Evolutionary conservation across 2,888 invertebrate species (phyloP).

Genomic region (Malthinus seriepunctatus): DNA sequence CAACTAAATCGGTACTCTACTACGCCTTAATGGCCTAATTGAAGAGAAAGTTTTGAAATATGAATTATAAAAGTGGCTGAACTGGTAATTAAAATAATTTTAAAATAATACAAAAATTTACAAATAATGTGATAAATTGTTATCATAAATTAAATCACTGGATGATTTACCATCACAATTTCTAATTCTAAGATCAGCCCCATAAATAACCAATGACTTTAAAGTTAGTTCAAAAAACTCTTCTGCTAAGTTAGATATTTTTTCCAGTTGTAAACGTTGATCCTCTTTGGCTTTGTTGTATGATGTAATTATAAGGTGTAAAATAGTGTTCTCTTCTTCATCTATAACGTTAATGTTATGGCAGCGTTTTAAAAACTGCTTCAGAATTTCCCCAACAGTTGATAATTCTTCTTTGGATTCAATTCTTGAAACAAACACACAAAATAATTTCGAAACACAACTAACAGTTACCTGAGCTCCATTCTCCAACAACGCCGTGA

Average conservation of each 20-base stretch:
- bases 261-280: too few species aligned
- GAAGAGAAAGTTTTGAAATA: too few species aligned
- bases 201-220: background rate
- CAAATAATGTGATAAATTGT: too few species aligned
- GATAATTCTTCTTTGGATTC: background rate
- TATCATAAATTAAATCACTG: too few species aligned
- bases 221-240: background rate
- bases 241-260: background rate
- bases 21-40: too few species aligned
- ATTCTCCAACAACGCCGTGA: background rate
- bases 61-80: too few species aligned
- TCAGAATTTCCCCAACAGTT: background rate
- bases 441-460: background rate
- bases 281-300: background rate
- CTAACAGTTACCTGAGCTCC: background rate
- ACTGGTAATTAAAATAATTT: too few species aligned
- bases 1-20: too few species aligned
- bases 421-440: too few species aligned
- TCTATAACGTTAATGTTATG: background rate
- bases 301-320: background rate
- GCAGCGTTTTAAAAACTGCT: background rate
- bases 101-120: too few species aligned
- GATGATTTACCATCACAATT: background rate
- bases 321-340: background rate
- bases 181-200: background rate